phyloP scores from a whole-genome alignment of 2,797 vertebrate species.

The Muscicapa comitata region DNA sequence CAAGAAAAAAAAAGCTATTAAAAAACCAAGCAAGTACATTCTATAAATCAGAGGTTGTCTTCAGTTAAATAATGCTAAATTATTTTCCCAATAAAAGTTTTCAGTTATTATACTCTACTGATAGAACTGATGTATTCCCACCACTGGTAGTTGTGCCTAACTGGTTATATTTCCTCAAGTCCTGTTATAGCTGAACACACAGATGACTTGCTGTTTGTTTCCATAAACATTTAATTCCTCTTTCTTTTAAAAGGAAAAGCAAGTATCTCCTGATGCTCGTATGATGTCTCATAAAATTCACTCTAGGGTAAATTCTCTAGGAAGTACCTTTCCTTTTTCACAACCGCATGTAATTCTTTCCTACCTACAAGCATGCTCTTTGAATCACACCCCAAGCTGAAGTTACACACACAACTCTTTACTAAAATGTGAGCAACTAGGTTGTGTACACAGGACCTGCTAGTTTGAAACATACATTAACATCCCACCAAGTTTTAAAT shows the following conservation, averaged over 20 bases:
- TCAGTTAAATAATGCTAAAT: neutral
- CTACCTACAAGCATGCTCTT: neutral
- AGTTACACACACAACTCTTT: neutral
- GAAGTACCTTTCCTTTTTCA: neutral
- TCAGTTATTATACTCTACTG: neutral
- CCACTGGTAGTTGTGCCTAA: neutral
- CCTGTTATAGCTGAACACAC: neutral
- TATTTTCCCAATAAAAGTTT: neutral
- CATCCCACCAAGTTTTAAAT: neutral
- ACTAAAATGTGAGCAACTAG: neutral
- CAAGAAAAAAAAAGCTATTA: neutral
- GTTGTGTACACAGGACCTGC: neutral
- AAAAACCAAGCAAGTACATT: neutral
- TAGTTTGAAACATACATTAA: neutral
- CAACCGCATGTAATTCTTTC: neutral
- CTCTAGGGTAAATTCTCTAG: neutral
- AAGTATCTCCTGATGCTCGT: neutral
- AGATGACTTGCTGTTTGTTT: neutral
- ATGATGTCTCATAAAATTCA: neutral
- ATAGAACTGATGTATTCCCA: neutral
- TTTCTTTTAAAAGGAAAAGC: neutral
- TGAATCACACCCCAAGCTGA: neutral
- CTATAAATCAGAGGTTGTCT: neutral
- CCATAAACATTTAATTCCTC: neutral
- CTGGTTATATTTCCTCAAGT: neutral